Percentiles rank a stretch among this genome's conserved stretches.
Evolutionary conservation across 2,113 vertebrate genomes (phyloP).

Genomic region (Orycteropus afer): DNA sequence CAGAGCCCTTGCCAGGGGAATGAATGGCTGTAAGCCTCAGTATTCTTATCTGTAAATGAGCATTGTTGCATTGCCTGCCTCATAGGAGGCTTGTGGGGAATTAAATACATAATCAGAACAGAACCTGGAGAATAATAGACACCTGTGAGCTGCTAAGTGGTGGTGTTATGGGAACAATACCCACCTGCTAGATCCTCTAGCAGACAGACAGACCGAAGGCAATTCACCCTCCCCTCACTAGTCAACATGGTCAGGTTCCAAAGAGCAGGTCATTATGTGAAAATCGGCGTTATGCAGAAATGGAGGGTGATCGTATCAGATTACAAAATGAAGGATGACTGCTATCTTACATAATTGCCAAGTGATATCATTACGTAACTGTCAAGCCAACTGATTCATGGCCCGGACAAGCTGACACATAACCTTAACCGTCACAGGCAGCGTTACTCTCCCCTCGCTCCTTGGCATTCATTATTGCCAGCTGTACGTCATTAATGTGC

Average conservation of each 20-base stretch:
- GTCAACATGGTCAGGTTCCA: neutral
- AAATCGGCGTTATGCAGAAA: neutral
- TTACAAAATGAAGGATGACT: no score
- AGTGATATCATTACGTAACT: no score
- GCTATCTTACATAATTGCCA: no score
- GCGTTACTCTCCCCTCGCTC: neutral
- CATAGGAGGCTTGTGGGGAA: neutral
- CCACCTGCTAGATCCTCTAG: neutral
- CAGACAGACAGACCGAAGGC: fast-evolving
- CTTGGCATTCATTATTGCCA: neutral
- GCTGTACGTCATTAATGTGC: neutral
- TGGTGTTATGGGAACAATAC: neutral
- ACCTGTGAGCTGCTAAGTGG: neutral
- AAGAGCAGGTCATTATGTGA: neutral
- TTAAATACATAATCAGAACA: neutral
- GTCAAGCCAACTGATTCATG: no score
- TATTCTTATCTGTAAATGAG: neutral
- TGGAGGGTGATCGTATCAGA: neutral
- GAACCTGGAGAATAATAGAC: neutral
- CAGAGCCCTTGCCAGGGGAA: neutral
- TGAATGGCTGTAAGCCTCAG: neutral
- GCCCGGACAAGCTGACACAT: neutral
- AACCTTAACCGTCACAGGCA: neutral
- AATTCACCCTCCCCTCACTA: neutral
- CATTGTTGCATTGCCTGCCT: neutral